These are phyloP conservation scores for Lapara coniferarum DNA, from an alignment of 2,888 invertebrate genomes.

Conservation along the genomic window DNA sequence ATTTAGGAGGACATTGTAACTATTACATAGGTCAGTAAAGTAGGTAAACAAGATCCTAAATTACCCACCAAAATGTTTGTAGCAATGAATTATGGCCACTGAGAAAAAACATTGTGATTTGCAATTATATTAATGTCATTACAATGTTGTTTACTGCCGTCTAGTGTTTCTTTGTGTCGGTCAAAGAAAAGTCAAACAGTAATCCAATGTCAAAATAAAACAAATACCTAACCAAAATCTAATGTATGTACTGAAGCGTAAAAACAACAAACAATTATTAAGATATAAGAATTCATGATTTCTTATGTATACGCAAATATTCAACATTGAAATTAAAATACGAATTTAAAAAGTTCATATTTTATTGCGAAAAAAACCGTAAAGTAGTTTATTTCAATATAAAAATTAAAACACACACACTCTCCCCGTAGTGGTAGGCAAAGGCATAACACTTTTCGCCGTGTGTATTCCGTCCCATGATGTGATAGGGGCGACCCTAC, in stretches of 20 bases:
- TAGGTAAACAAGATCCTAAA: not conserved
- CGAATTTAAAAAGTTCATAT: too few species aligned
- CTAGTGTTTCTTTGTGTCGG: not conserved
- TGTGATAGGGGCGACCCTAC: too few species aligned
- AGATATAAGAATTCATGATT: too few species aligned
- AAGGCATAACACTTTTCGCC: too few species aligned
- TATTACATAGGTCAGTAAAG: slow-evolving; percentile 11
- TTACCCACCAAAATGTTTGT: not conserved
- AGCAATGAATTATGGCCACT: not conserved
- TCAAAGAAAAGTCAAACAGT: slow-evolving; percentile 8
- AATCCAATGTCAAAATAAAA: not conserved
- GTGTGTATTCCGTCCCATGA: too few species aligned
- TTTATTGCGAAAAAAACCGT: too few species aligned
- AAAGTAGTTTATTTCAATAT: too few species aligned
- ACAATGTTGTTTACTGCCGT: not conserved
- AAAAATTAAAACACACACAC: too few species aligned
- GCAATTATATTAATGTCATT: not conserved
- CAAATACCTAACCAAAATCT: not conserved
- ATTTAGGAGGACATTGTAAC: slow-evolving; percentile 4
- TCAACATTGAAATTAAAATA: too few species aligned
- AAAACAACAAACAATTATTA: not conserved
- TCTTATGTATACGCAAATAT: too few species aligned
- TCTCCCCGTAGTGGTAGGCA: too few species aligned
- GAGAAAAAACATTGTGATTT: not conserved
- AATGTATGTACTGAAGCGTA: not conserved